phyloP scores from a whole-genome alignment of 2,797 vertebrate species.

The Morus bassanus region DNA sequence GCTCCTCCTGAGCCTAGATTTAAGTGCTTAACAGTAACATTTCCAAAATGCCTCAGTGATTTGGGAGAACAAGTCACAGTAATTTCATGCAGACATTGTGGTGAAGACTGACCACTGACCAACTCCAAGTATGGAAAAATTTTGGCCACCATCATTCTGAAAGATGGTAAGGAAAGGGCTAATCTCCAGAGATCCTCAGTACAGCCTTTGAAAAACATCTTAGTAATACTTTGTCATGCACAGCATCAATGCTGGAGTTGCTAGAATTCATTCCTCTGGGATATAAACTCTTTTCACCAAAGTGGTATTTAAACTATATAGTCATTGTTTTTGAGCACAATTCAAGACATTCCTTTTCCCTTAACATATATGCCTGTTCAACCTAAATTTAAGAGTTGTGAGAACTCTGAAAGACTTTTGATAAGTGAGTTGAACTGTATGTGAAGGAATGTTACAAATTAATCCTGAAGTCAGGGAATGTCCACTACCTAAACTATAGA shows the following conservation, averaged over 20 bases:
- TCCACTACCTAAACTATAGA: not conserved
- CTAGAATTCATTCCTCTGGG: slow-evolving; percentile 35
- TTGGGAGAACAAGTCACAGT: not conserved
- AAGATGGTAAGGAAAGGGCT: slow-evolving; percentile 1
- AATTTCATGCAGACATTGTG: slow-evolving; percentile 4
- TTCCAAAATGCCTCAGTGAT: slow-evolving; percentile 10
- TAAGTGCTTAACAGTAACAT: not conserved
- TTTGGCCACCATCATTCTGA: not conserved
- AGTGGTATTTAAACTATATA: slow-evolving; percentile 1
- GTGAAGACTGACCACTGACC: slow-evolving; percentile 21
- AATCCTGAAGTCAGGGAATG: not conserved
- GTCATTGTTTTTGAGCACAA: slow-evolving; percentile 25
- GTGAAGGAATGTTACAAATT: not conserved
- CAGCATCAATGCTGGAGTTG: not conserved
- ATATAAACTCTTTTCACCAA: not conserved
- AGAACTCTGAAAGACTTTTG: not conserved
- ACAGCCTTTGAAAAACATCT: slow-evolving; percentile 37
- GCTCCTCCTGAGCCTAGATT: not conserved
- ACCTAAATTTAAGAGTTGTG: not conserved
- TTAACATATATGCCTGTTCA: not conserved
- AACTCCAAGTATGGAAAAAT: not conserved
- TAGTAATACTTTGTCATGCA: slow-evolving; percentile 30
- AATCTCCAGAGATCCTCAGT: not conserved
- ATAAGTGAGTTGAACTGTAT: not conserved
- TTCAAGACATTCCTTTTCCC: slow-evolving; percentile 38